phyloP scores from a whole-genome alignment of 2,113 vertebrate genomes.

The Phrynosoma platyrhinos region DNA sequence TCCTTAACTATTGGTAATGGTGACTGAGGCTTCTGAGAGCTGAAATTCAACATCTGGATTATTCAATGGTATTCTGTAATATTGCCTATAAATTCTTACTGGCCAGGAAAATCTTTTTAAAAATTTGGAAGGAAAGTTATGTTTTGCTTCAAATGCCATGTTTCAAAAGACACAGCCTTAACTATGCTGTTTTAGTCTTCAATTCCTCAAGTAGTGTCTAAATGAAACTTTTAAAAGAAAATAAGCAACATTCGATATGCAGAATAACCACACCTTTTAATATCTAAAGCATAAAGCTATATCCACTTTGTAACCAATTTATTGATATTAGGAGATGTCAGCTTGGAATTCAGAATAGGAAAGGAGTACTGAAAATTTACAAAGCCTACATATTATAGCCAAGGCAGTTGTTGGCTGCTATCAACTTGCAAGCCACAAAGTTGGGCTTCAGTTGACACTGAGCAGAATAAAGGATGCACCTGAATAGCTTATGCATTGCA shows the following conservation, averaged over 20 bases:
- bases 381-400: neutral
- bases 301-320: neutral
- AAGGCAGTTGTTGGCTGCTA: neutral
- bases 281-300: neutral
- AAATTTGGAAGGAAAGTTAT: neutral
- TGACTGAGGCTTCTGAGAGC: neutral
- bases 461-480: constrained; percentile 23
- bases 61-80: too few species aligned
- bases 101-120: neutral
- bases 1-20: neutral
- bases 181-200: neutral
- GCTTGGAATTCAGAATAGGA: neutral
- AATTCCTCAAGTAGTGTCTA: neutral
- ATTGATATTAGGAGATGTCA: too few species aligned
- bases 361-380: neutral
- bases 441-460: neutral
- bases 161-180: neutral
- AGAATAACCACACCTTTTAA: neutral
- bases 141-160: neutral
- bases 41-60: neutral
- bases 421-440: constrained; percentile 7
- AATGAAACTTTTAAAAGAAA: neutral
- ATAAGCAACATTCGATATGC: too few species aligned
- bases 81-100: neutral
- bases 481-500: neutral